phyloP scores from a whole-genome alignment of 2,113 vertebrate species.

The Mystacornis crossleyi region DNA sequence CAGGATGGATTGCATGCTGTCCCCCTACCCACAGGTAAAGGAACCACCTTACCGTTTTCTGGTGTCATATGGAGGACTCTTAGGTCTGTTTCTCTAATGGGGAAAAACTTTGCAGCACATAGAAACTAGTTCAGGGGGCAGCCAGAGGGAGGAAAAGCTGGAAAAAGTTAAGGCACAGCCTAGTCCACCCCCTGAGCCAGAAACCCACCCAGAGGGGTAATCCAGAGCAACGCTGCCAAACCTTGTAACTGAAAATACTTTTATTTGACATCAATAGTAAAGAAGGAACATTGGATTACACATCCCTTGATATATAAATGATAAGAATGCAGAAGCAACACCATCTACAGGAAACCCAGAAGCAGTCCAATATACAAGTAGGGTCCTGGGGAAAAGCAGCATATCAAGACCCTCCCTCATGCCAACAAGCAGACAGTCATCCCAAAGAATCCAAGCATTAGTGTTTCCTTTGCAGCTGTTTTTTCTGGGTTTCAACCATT shows the following conservation, averaged over 20 bases:
- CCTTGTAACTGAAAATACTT: constrained; percentile 65
- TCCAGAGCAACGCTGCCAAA: constrained; percentile 22
- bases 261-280: constrained; percentile 61
- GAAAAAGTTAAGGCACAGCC: neutral
- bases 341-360: neutral
- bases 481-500: neutral
- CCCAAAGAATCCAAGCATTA: neutral
- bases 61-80: neutral
- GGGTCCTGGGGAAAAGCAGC: neutral
- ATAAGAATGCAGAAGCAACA: constrained; percentile 39
- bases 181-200: neutral
- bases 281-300: constrained; percentile 5
- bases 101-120: neutral
- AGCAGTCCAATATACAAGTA: neutral
- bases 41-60: neutral
- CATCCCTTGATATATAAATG: neutral
- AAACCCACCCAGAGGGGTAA: neutral
- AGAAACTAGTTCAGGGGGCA: neutral
- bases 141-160: neutral
- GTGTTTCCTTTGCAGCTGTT: neutral
- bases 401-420: neutral
- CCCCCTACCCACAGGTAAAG: neutral
- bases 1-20: neutral
- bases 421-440: neutral
- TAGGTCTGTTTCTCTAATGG: neutral